Evolutionary conservation across 1,140 invertebrate species (phyloP), one percentile per base, ranked within the genome.

Genomic region (Scylla paramamosain): DNA sequence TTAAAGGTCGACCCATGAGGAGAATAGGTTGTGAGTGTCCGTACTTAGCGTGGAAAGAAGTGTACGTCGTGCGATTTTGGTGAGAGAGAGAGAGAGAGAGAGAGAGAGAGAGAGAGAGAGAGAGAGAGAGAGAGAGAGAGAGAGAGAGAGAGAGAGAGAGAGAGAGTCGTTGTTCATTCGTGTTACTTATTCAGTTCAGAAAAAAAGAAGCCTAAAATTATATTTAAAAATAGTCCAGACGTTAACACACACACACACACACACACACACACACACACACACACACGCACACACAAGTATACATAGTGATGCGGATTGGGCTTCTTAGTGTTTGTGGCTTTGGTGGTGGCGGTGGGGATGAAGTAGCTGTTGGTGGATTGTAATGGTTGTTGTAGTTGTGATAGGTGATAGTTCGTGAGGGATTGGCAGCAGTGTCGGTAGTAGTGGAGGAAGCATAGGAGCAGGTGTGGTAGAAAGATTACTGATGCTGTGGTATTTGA

Each of bases 61-160:
- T 59, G 52, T 14, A 52, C 6, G 48, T 52, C 48, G 6, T 52
- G 6, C 14, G 48, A 7, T 52, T 52, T 52, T 52, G 14, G 46
- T 7, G 46, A 48, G 46, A 48, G 46, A 48, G 46, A 48, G 46
- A 48, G 46, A 48, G 46, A 48, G 46, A 48, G 46, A 48, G 46
- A 48, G 46, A 48, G 46, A 48, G 46, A 48, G 46, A 48, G 46
- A 59, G 52, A 59, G 52, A 59, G 52, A 59, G 52, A 59, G 16
- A 87, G 84, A 87, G 25, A 87, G 84, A 87, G 84, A 87, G 84
- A 87, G 84, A 87, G 84, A 87, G 84, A 87, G 84, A 87, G 84
- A 28, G 84, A 87, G 84, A 87, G 28, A 87, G 84, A 87, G 84
- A 87, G 84, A 87, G 20, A 87, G 84, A 87, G 84, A 87, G 84